Percentiles rank a stretch among this genome's conserved stretches.
phyloP scores from a whole-genome alignment of 2,888 invertebrate species.

The Napeogenes sylphis region DNA sequence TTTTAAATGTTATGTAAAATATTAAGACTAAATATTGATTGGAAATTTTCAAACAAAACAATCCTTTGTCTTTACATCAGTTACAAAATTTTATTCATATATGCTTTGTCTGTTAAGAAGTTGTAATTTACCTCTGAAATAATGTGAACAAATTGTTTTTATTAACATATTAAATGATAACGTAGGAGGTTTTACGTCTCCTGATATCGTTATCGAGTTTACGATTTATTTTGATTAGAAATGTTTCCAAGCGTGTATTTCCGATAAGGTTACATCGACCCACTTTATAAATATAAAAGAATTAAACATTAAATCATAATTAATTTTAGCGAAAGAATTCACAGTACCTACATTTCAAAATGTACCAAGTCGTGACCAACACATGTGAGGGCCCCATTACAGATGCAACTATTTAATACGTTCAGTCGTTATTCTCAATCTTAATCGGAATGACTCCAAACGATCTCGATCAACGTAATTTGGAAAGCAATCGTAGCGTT shows the following conservation, averaged over 20 bases:
- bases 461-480: conserved; percentile 57
- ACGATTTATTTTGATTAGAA: conserved; percentile 12
- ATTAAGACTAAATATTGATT: too few species aligned
- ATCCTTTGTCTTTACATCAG: too few species aligned
- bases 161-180: not conserved
- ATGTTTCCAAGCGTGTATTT: conserved; percentile 6
- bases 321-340: not conserved
- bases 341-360: too few species aligned
- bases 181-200: conserved; percentile 6
- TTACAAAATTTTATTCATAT: too few species aligned
- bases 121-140: too few species aligned
- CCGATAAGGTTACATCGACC: conserved; percentile 12
- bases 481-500: conserved; percentile 49
- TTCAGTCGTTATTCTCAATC: conserved; percentile 13
- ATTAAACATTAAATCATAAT: too few species aligned
- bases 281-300: conserved; percentile 1
- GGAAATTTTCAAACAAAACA: too few species aligned
- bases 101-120: too few species aligned
- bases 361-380: too few species aligned
- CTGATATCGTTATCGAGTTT: conserved; percentile 16
- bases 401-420: too few species aligned
- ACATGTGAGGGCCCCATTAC: too few species aligned
- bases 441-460: conserved; percentile 42
- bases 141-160: not conserved
- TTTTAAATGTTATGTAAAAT: too few species aligned